phyloP scores from a whole-genome alignment of 2,113 vertebrate genomes.

The Emydura subglobosa region DNA sequence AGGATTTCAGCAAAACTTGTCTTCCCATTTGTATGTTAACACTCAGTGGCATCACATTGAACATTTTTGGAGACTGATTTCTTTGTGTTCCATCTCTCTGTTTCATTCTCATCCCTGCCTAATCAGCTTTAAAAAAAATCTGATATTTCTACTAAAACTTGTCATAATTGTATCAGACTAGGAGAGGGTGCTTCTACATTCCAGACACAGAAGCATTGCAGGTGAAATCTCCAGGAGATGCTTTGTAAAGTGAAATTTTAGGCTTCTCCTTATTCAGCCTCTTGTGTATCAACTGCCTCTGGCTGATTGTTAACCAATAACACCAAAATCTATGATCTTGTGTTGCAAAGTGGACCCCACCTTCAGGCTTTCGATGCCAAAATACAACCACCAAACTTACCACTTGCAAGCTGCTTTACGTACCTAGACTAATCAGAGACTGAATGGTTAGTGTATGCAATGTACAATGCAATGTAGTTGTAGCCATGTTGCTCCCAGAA shows the following conservation, averaged over 20 bases:
- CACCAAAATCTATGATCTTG: neutral
- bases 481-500: neutral
- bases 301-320: neutral
- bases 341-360: neutral
- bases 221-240: neutral
- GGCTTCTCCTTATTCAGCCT: neutral
- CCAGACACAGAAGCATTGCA: neutral
- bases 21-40: rapidly evolving
- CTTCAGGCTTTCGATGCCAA: neutral
- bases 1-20: neutral
- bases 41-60: rapidly evolving
- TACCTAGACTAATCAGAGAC: neutral
- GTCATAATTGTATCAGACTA: neutral
- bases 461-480: neutral
- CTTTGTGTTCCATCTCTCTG: rapidly evolving
- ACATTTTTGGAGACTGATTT: rapidly evolving
- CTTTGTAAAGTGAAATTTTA: neutral
- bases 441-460: neutral
- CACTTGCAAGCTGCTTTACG: neutral
- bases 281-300: neutral
- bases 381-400: neutral
- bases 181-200: neutral
- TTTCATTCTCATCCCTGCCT: rapidly evolving
- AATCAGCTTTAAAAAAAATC: neutral
- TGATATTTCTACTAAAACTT: neutral